These are phyloP conservation scores for Donacobius atricapilla DNA, from an alignment of 2,113 vertebrate genomes.

Conservation along the genomic window DNA sequence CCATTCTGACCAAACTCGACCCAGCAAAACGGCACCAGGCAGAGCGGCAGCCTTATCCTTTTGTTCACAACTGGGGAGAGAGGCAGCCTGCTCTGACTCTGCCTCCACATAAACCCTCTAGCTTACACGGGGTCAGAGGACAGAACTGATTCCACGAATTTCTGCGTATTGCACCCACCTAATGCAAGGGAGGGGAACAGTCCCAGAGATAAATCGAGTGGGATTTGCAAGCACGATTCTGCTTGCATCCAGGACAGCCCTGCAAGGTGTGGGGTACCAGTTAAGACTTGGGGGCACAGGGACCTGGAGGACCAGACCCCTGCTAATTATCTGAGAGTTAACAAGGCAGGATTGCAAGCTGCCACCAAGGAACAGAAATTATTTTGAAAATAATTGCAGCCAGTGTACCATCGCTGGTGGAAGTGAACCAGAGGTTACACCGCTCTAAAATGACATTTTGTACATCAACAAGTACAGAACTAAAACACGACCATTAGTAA, in stretches of 20 bases:
- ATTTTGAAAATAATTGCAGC: slow-evolving; percentile 44
- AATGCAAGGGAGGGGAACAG: not conserved
- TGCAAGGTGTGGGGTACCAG: not conserved
- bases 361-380: not conserved
- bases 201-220: not conserved
- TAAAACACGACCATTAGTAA: slow-evolving; percentile 69
- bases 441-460: slow-evolving; percentile 62
- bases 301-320: not conserved
- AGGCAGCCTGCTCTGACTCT: accelerated
- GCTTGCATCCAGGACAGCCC: accelerated
- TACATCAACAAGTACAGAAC: slow-evolving; percentile 68
- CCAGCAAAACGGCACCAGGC: not conserved
- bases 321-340: slow-evolving; percentile 22
- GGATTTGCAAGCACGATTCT: not conserved
- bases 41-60: not conserved
- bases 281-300: not conserved
- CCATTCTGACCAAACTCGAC: not conserved
- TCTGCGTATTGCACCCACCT: not conserved
- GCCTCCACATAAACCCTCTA: accelerated
- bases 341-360: not conserved
- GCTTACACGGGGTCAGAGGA: not conserved
- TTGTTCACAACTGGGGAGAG: not conserved
- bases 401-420: slow-evolving; percentile 8
- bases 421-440: slow-evolving; percentile 59
- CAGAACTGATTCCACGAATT: not conserved